A percentile compares a stretch with the other conserved stretches of the same genome.
Evolutionary conservation across 2,113 vertebrate species (phyloP).

Genomic region (Ibidorhyncha struthersii): DNA sequence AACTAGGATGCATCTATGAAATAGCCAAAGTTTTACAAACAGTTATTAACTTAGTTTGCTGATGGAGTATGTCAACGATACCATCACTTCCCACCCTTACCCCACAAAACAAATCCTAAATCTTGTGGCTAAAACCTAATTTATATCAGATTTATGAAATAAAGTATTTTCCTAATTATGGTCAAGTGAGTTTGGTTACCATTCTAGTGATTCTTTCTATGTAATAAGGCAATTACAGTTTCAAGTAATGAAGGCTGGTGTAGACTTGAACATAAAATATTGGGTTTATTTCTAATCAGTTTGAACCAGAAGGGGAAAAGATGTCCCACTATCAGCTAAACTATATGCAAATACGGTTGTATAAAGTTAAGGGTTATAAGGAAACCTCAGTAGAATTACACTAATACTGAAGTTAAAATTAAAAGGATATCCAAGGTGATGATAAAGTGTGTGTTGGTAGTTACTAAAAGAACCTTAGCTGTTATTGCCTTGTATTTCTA

Average conservation of each 20-base stretch:
- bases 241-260: conserved; percentile 73
- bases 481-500: conserved; percentile 87
- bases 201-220: conserved; percentile 80
- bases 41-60: conserved; percentile 70
- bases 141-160: conserved; percentile 84
- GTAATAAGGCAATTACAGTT: conserved; percentile 80
- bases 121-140: conserved; percentile 78
- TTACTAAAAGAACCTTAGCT: conserved; percentile 88
- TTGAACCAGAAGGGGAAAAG: conserved; percentile 67
- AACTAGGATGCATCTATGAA: conserved; percentile 78
- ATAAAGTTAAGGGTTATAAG: conserved; percentile 77
- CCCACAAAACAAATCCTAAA: conserved; percentile 66
- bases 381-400: conserved; percentile 82
- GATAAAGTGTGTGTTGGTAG: conserved; percentile 85
- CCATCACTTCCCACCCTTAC: conserved; percentile 55
- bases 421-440: conserved; percentile 77
- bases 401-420: conserved; percentile 83
- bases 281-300: conserved; percentile 71
- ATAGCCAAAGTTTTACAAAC: conserved; percentile 83
- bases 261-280: conserved; percentile 74
- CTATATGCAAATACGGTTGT: conserved; percentile 75
- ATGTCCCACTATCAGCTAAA: conserved; percentile 72
- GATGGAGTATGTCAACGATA: conserved; percentile 70
- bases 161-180: conserved; percentile 84
- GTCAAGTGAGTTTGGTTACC: conserved; percentile 81